phyloP scores from a whole-genome alignment of 2,797 vertebrate genomes.

The Capromys pilorides region DNA sequence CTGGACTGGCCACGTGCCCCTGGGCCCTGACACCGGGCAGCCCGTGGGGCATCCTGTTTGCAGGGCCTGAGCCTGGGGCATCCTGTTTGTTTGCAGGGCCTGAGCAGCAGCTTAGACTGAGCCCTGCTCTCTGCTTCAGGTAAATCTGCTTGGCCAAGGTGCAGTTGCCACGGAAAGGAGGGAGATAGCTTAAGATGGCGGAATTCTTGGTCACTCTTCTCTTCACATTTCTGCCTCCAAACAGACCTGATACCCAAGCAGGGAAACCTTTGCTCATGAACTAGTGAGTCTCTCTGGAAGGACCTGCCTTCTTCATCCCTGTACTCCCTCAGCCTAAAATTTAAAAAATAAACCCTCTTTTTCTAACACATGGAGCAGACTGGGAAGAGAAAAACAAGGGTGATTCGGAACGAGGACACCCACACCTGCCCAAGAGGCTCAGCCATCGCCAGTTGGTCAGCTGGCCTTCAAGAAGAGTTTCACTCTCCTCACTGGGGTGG shows the following conservation, averaged over 20 bases:
- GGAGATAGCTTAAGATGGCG: neutral
- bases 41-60: neutral
- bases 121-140: neutral
- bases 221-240: neutral
- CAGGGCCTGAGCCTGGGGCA: neutral
- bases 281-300: neutral
- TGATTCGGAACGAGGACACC: rapidly evolving
- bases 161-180: neutral
- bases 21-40: neutral
- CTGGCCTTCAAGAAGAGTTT: neutral
- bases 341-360: neutral
- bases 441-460: rapidly evolving
- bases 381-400: neutral
- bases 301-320: neutral
- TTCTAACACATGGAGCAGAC: neutral
- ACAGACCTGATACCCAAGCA: neutral
- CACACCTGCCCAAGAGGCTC: rapidly evolving
- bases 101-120: neutral
- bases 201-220: neutral
- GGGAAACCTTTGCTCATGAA: neutral
- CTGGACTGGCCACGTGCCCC: slow-evolving; percentile 53
- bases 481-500: rapidly evolving
- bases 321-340: neutral
- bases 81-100: neutral
- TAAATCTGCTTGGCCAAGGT: neutral